Conservation (phyloP, 2,888 invertebrate genomes). For the Branchipolynoe longqiensis region DNA sequence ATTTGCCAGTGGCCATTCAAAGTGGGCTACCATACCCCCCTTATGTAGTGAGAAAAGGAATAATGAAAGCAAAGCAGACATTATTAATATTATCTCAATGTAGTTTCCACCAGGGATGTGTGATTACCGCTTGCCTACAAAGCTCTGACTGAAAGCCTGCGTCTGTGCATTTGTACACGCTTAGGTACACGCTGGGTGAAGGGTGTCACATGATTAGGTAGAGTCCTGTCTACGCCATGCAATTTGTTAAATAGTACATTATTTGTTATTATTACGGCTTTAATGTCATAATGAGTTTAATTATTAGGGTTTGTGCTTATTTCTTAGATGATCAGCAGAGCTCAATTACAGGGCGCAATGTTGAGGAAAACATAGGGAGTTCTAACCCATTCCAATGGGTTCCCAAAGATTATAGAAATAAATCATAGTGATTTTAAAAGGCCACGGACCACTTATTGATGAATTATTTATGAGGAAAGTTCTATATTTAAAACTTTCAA, state of each 20-base stretch:
- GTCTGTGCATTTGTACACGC: slow-evolving; percentile 27
- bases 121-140: neutral
- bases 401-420: neutral
- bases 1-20: slow-evolving; percentile 1
- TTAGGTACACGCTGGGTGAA: neutral
- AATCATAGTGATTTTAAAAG: too few species aligned
- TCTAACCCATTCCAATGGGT: neutral
- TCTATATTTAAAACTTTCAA: too few species aligned
- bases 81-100: too few species aligned
- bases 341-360: neutral
- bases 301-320: slow-evolving; percentile 18
- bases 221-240: slow-evolving; percentile 25
- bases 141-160: neutral
- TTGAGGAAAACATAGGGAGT: neutral
- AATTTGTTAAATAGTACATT: slow-evolving; percentile 30
- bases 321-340: neutral
- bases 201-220: slow-evolving; percentile 3
- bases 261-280: neutral
- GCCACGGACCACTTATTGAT: neutral
- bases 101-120: slow-evolving; percentile 6
- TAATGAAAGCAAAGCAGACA: neutral
- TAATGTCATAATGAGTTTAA: slow-evolving; percentile 10
- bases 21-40: too few species aligned
- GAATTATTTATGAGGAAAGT: neutral
- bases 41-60: neutral